phyloP scores from a whole-genome alignment of 2,113 vertebrate genomes.

The Esox niger region DNA sequence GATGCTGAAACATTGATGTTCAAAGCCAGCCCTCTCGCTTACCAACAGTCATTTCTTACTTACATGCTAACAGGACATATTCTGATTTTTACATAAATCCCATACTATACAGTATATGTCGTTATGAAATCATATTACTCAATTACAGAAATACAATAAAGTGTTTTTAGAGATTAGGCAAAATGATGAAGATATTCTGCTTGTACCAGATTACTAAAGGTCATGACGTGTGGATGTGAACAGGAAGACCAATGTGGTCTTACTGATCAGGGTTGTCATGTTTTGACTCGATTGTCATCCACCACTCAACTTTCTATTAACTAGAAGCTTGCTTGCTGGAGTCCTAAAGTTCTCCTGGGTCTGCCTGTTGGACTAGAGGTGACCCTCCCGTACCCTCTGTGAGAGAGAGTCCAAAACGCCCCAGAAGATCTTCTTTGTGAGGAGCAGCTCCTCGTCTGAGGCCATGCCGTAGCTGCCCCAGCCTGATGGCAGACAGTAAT shows the following conservation, averaged over 20 bases:
- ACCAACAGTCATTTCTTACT: conserved; percentile 32
- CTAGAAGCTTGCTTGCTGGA: not conserved
- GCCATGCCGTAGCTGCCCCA: conserved; percentile 92
- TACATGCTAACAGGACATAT: conserved; percentile 50
- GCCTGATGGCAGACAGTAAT: conserved; percentile 94
- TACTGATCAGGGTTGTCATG: not conserved
- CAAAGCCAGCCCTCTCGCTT: conserved; percentile 36
- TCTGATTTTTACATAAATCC: conserved; percentile 34
- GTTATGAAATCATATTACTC: not conserved
- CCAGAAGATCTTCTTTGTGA: conserved; percentile 99
- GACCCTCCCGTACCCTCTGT: conserved; percentile 79
- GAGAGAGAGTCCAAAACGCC: conserved; percentile 96
- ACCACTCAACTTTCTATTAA: not conserved
- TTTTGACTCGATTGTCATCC: not conserved
- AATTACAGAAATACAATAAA: not conserved
- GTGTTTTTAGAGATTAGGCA: not conserved
- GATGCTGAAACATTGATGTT: conserved; percentile 55
- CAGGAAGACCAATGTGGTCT: not conserved
- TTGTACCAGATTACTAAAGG: not conserved
- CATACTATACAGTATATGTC: not conserved
- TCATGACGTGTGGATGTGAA: not conserved
- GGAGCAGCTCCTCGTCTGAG: conserved; percentile 90
- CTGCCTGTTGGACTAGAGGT: not conserved
- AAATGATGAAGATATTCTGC: not conserved
- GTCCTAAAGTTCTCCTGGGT: not conserved